Percentiles rank a stretch among this genome's conserved stretches.
These are phyloP conservation scores for Drosophila repleta DNA, from an alignment of 1,140 invertebrate genomes.

Conservation along the genomic window DNA sequence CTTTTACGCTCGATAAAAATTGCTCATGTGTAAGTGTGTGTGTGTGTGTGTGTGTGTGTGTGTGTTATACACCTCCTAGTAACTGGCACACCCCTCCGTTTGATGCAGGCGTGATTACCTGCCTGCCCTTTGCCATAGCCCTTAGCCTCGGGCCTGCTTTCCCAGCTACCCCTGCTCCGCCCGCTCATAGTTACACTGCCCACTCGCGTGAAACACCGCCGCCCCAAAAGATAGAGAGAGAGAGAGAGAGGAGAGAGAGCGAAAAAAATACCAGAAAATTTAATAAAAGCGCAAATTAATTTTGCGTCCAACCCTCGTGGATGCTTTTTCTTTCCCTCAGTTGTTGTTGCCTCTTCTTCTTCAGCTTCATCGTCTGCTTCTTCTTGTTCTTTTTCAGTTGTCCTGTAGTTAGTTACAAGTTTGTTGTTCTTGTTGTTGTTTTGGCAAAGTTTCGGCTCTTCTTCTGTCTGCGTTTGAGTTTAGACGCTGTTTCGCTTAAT, in stretches of 20 bases:
- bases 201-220: not conserved
- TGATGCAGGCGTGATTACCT: conserved; percentile 66
- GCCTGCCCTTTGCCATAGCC: conserved; percentile 19
- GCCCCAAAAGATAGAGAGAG: not conserved
- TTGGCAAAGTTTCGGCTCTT: conserved; percentile 50
- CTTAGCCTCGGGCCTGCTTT: not conserved
- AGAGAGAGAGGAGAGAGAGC: conserved; percentile 8
- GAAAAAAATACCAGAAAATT: conserved; percentile 60
- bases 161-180: not conserved
- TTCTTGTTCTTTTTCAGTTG: conserved; percentile 20
- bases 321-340: conserved; percentile 25
- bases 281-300: conserved; percentile 82
- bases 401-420: conserved; percentile 77
- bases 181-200: not conserved
- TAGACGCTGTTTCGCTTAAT: conserved; percentile 67
- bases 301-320: conserved; percentile 74
- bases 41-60: conserved; percentile 26
- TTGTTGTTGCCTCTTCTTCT: conserved; percentile 1
- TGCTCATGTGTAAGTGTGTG: conserved; percentile 53
- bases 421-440: conserved; percentile 55
- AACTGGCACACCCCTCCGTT: conserved; percentile 2
- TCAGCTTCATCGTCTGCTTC: not conserved
- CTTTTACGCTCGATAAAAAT: conserved; percentile 74
- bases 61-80: conserved; percentile 11
- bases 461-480: conserved; percentile 51